phyloP scores from a whole-genome alignment of 2,113 vertebrate species.

The Dasyornis broadbenti region DNA sequence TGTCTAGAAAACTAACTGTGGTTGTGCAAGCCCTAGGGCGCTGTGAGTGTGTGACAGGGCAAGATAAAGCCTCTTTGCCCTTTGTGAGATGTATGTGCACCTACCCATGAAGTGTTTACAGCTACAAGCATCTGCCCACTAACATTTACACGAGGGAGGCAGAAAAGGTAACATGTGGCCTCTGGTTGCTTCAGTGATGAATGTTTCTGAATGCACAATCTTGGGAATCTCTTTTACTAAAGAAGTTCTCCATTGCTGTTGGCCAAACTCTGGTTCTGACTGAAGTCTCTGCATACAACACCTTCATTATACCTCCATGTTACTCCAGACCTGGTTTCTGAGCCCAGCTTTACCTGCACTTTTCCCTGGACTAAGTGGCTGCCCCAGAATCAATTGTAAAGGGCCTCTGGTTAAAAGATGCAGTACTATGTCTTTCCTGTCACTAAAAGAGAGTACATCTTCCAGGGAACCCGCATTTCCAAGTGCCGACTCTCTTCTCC shows the following conservation, averaged over 20 bases:
- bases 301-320: rapidly evolving
- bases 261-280: background rate
- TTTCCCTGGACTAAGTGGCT: background rate
- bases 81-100: background rate
- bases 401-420: background rate
- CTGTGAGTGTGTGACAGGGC: background rate
- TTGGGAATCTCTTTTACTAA: background rate
- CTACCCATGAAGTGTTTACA: rapidly evolving
- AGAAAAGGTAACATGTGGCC: background rate
- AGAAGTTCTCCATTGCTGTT: background rate
- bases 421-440: background rate
- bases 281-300: background rate
- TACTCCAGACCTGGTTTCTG: background rate
- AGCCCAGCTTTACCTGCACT: rapidly evolving
- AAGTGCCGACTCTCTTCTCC: background rate
- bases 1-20: background rate
- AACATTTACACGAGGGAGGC: background rate
- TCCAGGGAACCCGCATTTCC: background rate
- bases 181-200: background rate
- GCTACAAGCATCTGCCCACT: no score
- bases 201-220: background rate
- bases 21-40: background rate
- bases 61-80: background rate
- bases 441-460: background rate
- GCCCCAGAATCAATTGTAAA: background rate